phyloP scores from a whole-genome alignment of 2,888 invertebrate species.

The Aporophyla lueneburgensis region DNA sequence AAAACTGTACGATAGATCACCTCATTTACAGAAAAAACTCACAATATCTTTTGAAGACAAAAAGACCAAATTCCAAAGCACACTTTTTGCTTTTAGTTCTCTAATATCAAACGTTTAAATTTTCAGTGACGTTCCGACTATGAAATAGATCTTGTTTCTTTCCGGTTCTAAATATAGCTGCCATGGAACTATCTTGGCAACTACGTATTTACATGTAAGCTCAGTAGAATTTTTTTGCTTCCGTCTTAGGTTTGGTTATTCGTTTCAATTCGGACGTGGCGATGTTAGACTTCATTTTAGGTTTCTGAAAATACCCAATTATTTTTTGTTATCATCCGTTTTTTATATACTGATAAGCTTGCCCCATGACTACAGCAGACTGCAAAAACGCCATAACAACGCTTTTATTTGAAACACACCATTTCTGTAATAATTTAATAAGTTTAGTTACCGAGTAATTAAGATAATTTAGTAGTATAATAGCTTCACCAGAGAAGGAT shows the following conservation, averaged over 20 bases:
- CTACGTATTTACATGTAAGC: constrained; percentile 10
- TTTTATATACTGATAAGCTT: not conserved
- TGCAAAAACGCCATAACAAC: not conserved
- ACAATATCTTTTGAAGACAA: not conserved
- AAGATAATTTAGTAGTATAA: not conserved
- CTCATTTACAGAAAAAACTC: too few species aligned
- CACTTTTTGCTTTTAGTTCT: not conserved
- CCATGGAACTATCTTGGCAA: constrained; percentile 32
- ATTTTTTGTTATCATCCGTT: not conserved
- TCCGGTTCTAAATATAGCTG: constrained; percentile 41
- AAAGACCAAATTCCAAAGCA: not conserved
- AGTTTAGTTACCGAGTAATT: not conserved
- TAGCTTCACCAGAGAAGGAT: not conserved
- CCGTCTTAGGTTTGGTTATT: not conserved
- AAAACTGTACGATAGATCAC: not conserved
- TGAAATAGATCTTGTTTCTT: constrained; percentile 26
- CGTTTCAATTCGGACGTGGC: not conserved
- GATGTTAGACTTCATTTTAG: not conserved
- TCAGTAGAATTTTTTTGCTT: constrained; percentile 11
- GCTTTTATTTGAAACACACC: not conserved
- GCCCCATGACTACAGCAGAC: not conserved
- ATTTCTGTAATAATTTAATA: not conserved
- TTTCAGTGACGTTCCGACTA: not conserved
- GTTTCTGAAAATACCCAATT: not conserved
- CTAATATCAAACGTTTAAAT: not conserved